Base-by-base conservation (phyloP, 2,888 invertebrate genomes). In the Endomychus coccineus region DNA sequence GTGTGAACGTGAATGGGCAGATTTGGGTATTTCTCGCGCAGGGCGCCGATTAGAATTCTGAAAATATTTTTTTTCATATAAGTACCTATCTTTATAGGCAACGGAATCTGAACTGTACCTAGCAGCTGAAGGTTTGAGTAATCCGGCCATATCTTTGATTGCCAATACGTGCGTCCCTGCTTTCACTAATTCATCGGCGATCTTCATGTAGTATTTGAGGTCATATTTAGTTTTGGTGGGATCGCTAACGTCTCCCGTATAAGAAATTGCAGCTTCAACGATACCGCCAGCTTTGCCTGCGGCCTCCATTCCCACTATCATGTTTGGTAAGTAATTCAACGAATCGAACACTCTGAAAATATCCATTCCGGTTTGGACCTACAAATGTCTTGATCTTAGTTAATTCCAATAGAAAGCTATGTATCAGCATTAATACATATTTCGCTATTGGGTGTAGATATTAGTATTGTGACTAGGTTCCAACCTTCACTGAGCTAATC, bases 311-410 rank as follows among this genome's bases (percentile, higher is more conserved):
- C 85, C 86, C 32, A 99, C 75, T 48, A 94, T 78, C 48, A 99
- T 69, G 67, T 99, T 98, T 0, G 98, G 98, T 15, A 98, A 68
- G 63, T 99, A 98, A 71, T 98, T 98, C 3, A 99, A 73, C 0
- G 96, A 96, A 64, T 98, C 98, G 66, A 98, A 99, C 1, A 98
- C 92, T 40, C 98, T 71, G 80, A 98, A 99, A 41, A 99, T 78
- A 60, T 99, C 98, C 96, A 99, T 98, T 43, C 98, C 98, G 50
- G 80, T 76, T 74, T 94, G 78, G 0, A 94, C 80, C 80, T 80
- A 45, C n/a, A 19, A 6, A 19, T n/a, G 6, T n/a, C n/a, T n/a
- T n/a, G n/a, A n/a, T n/a, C n/a, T n/a, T n/a, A n/a, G n/a, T n/a
- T n/a, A n/a, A n/a, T n/a, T n/a, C n/a, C n/a, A n/a, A n/a, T n/a